Evolutionary conservation across 1,140 invertebrate genomes (phyloP).

Genomic region (Macrosteles quadrilineatus): DNA sequence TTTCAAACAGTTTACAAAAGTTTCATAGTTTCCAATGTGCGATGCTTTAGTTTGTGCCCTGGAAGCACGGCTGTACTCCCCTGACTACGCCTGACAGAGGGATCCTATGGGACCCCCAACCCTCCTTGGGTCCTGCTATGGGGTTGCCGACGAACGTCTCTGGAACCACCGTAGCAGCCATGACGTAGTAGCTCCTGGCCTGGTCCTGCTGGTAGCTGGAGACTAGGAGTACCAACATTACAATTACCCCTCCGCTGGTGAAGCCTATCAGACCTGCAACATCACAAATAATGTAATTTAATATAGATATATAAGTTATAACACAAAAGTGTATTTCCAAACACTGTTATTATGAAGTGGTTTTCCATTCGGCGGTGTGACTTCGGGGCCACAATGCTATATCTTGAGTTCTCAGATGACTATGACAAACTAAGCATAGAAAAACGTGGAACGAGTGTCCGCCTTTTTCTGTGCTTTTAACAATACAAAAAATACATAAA

Average conservation of each 20-base stretch:
- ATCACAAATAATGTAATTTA: neutral
- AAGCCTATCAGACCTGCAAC: conserved; percentile 52
- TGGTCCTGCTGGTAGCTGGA: conserved; percentile 47
- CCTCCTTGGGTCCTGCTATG: neutral
- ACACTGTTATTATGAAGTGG: too few relatives aligned
- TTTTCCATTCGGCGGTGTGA: too few relatives aligned
- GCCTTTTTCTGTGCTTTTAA: too few relatives aligned
- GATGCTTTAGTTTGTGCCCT: neutral
- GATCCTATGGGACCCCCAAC: neutral
- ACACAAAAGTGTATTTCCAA: too few relatives aligned
- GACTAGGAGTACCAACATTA: conserved; percentile 54
- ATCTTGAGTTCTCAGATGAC: too few relatives aligned
- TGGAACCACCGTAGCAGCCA: conserved; percentile 18
- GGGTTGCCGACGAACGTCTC: conserved; percentile 21
- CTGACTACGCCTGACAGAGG: neutral
- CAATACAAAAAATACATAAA: too few relatives aligned
- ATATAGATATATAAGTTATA: too few relatives aligned
- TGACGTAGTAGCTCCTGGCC: conserved; percentile 11
- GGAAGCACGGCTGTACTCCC: neutral
- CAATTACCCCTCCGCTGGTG: conserved; percentile 55
- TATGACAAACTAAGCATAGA: too few relatives aligned
- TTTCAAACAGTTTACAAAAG: too few relatives aligned
- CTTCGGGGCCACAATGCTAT: too few relatives aligned
- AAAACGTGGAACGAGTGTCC: too few relatives aligned
- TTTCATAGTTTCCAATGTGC: neutral